Conservation (phyloP, 2,888 invertebrate genomes). For the Agriotes lineatus region DNA sequence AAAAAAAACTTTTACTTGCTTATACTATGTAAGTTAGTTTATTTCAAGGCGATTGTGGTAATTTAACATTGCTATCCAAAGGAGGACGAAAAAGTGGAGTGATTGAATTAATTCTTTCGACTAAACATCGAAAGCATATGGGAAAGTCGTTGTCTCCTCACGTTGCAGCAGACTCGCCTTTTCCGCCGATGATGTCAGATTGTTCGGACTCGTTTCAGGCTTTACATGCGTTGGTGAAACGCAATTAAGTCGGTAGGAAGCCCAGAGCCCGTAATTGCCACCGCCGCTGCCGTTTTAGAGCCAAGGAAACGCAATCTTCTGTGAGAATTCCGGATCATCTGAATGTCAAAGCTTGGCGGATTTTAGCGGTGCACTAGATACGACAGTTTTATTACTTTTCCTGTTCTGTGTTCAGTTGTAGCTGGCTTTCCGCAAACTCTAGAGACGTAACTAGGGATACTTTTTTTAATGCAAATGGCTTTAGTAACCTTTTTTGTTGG, state of each 20-base stretch:
- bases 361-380: too few relatives aligned
- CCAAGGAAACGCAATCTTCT: constrained; percentile 1
- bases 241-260: constrained; percentile 20
- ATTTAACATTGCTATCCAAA: too few relatives aligned
- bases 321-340: not conserved
- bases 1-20: too few relatives aligned
- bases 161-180: constrained; percentile 18
- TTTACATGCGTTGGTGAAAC: constrained; percentile 20
- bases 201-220: constrained; percentile 1
- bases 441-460: too few relatives aligned
- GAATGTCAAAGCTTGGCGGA: not conserved
- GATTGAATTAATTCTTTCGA: not conserved
- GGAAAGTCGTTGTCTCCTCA: constrained; percentile 7
- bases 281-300: constrained; percentile 1
- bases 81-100: not conserved
- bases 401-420: too few relatives aligned
- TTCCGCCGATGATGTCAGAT: constrained; percentile 25
- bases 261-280: constrained; percentile 9
- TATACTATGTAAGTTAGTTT: too few relatives aligned
- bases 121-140: constrained; percentile 9
- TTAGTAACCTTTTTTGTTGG: too few relatives aligned
- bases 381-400: too few relatives aligned
- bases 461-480: too few relatives aligned
- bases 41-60: too few relatives aligned
- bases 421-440: too few relatives aligned